Percentiles rank a stretch among this genome's conserved stretches.
Evolutionary conservation across 2,888 invertebrate genomes (phyloP).

Genomic region (Colletes collaris): DNA sequence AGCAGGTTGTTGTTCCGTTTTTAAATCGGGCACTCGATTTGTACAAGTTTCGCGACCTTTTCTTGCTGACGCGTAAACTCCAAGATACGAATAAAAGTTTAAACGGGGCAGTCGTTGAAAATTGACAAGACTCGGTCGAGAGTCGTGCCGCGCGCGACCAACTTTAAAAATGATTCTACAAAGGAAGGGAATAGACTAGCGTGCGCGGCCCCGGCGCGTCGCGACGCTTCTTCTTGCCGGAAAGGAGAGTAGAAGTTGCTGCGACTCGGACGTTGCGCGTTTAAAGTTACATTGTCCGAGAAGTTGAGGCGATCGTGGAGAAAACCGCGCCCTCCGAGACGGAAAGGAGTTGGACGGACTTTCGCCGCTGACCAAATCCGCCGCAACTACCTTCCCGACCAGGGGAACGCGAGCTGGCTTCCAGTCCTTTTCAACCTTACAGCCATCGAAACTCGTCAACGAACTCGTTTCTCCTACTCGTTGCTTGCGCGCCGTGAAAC

Average conservation of each 20-base stretch:
- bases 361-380: conserved; percentile 84
- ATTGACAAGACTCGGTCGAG: conserved; percentile 5
- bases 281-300: conserved; percentile 35
- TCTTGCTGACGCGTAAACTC: neutral
- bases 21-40: too few relatives aligned
- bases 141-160: conserved; percentile 1
- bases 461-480: neutral
- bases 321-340: conserved; percentile 78
- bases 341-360: conserved; percentile 87
- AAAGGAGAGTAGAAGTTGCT: neutral
- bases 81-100: neutral
- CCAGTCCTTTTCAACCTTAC: conserved; percentile 7
- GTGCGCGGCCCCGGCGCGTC: neutral
- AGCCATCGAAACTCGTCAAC: neutral
- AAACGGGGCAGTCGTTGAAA: neutral
- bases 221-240: neutral
- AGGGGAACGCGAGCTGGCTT: conserved; percentile 52
- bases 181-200: neutral
- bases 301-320: conserved; percentile 56
- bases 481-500: too few relatives aligned
- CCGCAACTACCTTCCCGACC: conserved; percentile 88
- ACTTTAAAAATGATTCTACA: conserved; percentile 4
- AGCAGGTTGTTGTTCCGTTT: too few relatives aligned
- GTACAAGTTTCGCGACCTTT: neutral
- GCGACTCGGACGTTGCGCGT: conserved; percentile 5